phyloP scores from a whole-genome alignment of 2,113 vertebrate genomes.

The Dicerorhinus sumatrensis region DNA sequence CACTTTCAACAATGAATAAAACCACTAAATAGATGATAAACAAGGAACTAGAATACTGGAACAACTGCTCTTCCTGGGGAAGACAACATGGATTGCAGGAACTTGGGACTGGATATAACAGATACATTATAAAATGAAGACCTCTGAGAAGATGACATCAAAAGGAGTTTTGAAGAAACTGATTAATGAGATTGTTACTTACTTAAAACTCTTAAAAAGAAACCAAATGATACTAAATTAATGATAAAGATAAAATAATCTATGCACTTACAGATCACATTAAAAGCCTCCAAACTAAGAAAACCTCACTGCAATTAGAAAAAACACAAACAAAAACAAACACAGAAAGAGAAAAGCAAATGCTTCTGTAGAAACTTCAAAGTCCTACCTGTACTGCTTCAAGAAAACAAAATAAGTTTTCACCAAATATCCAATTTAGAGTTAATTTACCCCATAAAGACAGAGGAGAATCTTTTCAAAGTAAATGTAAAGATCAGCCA shows the following conservation, averaged over 20 bases:
- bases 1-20: background rate
- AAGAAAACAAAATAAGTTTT: background rate
- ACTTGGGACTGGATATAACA: background rate
- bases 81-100: background rate
- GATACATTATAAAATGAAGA: background rate
- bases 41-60: background rate
- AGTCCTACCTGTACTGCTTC: background rate
- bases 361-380: background rate
- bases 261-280: background rate
- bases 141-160: background rate
- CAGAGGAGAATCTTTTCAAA: background rate
- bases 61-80: background rate
- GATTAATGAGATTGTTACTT: background rate
- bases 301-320: background rate
- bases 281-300: background rate
- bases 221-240: background rate
- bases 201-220: background rate
- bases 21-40: background rate
- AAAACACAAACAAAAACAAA: background rate
- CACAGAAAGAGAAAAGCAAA: background rate
- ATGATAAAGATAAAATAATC: background rate
- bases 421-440: background rate
- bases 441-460: background rate
- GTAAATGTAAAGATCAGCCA: background rate
- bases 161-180: background rate